A percentile compares a stretch with the other conserved stretches of the same genome.
phyloP scores from a whole-genome alignment of 2,113 vertebrate species.

The Trinectes maculatus region DNA sequence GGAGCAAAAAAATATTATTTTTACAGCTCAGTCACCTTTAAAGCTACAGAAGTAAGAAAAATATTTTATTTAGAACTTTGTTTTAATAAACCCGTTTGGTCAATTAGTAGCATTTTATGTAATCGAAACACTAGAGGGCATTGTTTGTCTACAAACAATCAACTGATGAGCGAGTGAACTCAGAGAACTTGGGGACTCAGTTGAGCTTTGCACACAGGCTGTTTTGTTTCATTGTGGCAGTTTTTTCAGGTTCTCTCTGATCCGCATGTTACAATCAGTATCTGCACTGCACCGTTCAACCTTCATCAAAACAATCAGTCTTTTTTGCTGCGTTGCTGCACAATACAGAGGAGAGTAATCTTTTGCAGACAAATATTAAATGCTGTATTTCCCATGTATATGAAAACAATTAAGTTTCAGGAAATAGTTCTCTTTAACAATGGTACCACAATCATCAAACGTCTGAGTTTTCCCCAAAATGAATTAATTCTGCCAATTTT shows the following conservation, averaged over 20 bases:
- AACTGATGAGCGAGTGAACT: background rate
- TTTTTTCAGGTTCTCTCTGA: background rate
- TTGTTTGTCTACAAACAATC: conserved; percentile 32
- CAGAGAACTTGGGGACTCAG: background rate
- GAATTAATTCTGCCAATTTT: too few relatives aligned
- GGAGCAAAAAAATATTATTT: background rate
- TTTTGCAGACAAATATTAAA: too few relatives aligned
- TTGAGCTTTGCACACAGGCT: background rate
- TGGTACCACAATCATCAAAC: background rate
- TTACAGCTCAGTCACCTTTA: background rate
- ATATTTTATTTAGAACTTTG: background rate
- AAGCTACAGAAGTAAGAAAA: too few relatives aligned
- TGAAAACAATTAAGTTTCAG: too few relatives aligned
- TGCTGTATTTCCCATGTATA: too few relatives aligned
- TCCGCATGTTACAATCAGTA: background rate
- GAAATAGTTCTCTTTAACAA: too few relatives aligned
- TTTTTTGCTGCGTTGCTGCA: too few relatives aligned
- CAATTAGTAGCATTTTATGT: conserved; percentile 9
- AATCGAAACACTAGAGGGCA: conserved; percentile 55
- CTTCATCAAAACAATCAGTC: background rate
- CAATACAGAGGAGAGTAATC: too few relatives aligned
- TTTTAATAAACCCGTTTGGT: background rate
- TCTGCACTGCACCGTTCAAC: background rate
- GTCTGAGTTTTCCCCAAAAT: background rate
- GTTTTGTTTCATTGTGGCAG: background rate